A percentile compares a stretch with the other conserved stretches of the same genome.
Conservation (phyloP, 2,797 vertebrate genomes). For the Carcharodon carcharias region DNA sequence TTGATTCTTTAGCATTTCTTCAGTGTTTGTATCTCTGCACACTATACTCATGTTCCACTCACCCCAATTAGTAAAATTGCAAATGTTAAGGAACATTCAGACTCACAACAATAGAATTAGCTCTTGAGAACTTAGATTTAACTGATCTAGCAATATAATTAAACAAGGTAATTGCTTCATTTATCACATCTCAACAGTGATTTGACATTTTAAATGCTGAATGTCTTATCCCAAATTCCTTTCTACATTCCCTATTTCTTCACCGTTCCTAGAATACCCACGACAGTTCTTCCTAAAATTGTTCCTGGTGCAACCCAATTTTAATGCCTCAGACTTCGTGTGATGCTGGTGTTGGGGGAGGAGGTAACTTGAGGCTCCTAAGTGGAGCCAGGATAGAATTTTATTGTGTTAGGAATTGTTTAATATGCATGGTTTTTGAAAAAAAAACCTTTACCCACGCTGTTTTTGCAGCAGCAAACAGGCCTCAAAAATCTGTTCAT, state of each 20-base stretch:
- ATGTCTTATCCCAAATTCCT: background rate
- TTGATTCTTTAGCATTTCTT: background rate
- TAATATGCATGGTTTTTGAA: too few relatives aligned
- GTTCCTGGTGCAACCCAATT: too few relatives aligned
- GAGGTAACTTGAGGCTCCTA: too few relatives aligned
- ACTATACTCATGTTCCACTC: background rate
- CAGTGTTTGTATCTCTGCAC: background rate
- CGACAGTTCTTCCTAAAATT: too few relatives aligned
- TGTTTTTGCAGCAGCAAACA: too few relatives aligned
- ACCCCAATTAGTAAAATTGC: background rate
- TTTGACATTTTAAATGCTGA: background rate
- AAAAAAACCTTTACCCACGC: too few relatives aligned
- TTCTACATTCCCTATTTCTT: background rate
- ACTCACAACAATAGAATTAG: background rate
- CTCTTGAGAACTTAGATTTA: background rate
- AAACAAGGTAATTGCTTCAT: background rate
- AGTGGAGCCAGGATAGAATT: too few relatives aligned
- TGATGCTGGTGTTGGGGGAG: too few relatives aligned
- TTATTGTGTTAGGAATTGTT: too few relatives aligned
- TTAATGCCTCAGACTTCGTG: too few relatives aligned
- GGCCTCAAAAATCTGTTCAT: too few relatives aligned
- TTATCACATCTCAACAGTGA: background rate
- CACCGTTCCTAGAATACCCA: background rate
- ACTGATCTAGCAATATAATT: background rate
- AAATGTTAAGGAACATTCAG: background rate